Conservation (phyloP, 1,140 invertebrate genomes). For the Hypothenemus hampei region DNA sequence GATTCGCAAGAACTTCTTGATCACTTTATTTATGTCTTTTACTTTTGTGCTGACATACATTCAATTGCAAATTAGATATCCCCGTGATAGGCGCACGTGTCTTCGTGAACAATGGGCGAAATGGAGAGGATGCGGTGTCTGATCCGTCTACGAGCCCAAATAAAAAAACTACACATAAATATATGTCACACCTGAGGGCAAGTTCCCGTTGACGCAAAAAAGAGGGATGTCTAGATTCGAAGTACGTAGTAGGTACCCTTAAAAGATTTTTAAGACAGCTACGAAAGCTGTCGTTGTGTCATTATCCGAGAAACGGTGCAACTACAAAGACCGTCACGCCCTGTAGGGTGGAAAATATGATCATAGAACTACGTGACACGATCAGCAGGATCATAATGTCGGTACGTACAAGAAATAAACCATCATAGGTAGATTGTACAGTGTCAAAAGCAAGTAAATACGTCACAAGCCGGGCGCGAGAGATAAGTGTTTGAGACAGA, state of each 20-base stretch:
- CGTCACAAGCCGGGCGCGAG: constrained; percentile 16
- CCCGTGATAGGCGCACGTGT: constrained; percentile 27
- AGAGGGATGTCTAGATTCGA: too few relatives aligned
- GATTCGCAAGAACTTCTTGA: constrained; percentile 24
- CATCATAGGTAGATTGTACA: constrained; percentile 15
- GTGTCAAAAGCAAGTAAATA: constrained; percentile 21
- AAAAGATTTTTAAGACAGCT: too few relatives aligned
- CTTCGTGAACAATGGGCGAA: constrained; percentile 13
- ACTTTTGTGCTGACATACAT: constrained; percentile 29
- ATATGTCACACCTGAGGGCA: constrained; percentile 25
- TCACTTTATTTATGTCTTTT: constrained; percentile 33
- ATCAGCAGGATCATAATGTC: constrained; percentile 6
- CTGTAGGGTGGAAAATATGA: too few relatives aligned
- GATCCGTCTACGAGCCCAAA: constrained; percentile 19
- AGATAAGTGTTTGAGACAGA: constrained; percentile 25
- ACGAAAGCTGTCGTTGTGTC: too few relatives aligned
- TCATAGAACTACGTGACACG: too few relatives aligned
- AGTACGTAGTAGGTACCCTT: too few relatives aligned
- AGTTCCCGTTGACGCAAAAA: constrained; percentile 12
- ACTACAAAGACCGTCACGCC: too few relatives aligned
- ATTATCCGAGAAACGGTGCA: too few relatives aligned
- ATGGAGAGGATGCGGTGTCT: constrained; percentile 24
- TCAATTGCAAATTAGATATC: constrained; percentile 31
- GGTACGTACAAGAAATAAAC: neutral
- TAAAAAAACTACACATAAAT: constrained; percentile 6